Base-by-base conservation (phyloP, 2,113 vertebrate genomes). In the Psittacus erithacus region DNA sequence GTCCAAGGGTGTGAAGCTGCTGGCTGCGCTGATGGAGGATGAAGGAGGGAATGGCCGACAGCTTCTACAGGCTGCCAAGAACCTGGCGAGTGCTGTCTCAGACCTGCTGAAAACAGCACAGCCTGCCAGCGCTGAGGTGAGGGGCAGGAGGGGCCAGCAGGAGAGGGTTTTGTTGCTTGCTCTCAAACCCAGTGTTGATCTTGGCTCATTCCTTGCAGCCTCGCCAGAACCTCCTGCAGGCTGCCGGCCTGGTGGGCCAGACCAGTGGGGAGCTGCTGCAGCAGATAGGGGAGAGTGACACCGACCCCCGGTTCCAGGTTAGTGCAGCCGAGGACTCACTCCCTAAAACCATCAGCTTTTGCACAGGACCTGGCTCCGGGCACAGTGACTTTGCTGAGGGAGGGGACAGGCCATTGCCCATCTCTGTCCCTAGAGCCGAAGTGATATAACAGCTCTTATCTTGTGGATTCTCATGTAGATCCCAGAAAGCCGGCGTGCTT, bases 221-320 rank as follows among this genome's bases (percentile, higher is more conserved):
- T 88, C 99, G 99, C 53, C 99, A 99, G 98, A 99, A 98, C 97
- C 98, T 99, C 86, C 98, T 99, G 67, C 99, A 99, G 97, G 99
- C 99, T 50, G 99, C 99, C 3, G 99, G 99, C 78, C 98, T 99
- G 2, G 99, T 99, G 90, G 99, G 99, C 57, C 99, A 99, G 97
- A 98, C 99, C 84, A 99, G 99, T 0, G 99, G 99, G 55, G 99
- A 99, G 95, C 97, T 99, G 92, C 98, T 99, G 92, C 99, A 99
- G 85, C 99, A 99, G 96, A 99, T 99, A 1, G 99, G 99, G 87
- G 99, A 99, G 96, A 98, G 98, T 0, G 99, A 99, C 91, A 98
- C 99, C 0, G 99, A 99, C 88, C 99, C 99, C 33, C 98, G 98
- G 52, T 99, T 99, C 98, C 99, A 99, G 99, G 99, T 99, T 98